Evolutionary conservation across 2,113 vertebrate genomes (phyloP).

Genomic region (Oncorhynchus clarkii): DNA sequence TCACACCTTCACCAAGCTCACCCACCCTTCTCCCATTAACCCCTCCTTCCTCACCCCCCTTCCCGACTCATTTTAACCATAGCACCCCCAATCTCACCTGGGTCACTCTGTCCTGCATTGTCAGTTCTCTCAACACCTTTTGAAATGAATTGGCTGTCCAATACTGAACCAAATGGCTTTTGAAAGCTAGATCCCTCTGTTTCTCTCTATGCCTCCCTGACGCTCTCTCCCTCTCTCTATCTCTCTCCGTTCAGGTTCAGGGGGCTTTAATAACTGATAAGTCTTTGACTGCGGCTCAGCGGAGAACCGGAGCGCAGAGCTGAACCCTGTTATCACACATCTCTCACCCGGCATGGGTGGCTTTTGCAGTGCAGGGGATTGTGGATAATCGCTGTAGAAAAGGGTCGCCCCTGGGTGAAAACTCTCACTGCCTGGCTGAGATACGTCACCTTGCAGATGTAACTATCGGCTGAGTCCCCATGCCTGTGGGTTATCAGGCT

Average conservation of each 20-base stretch:
- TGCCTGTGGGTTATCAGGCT: neutral
- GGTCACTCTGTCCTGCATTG: slow-evolving; percentile 45
- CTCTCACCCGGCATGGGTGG: slow-evolving; percentile 37
- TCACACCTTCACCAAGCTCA: slow-evolving; percentile 8
- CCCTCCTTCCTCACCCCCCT: too few species aligned
- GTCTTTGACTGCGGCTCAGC: slow-evolving; percentile 52
- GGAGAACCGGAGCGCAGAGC: slow-evolving; percentile 39
- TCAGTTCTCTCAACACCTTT: slow-evolving; percentile 61
- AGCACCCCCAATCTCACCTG: slow-evolving; percentile 22
- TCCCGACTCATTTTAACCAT: too few species aligned
- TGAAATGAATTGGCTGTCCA: slow-evolving; percentile 51
- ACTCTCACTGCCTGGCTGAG: slow-evolving; percentile 26
- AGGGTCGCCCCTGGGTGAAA: slow-evolving; percentile 17
- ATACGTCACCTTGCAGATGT: slow-evolving; percentile 10
- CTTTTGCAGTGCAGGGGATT: slow-evolving; percentile 18
- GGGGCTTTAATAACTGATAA: slow-evolving; percentile 60
- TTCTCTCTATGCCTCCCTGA: too few species aligned
- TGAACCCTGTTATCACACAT: slow-evolving; percentile 31
- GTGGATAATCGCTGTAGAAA: slow-evolving; percentile 25
- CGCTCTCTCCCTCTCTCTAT: neutral
- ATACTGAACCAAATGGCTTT: slow-evolving; percentile 54
- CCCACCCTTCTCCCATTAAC: neutral
- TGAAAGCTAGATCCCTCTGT: too few species aligned
- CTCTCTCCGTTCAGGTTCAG: slow-evolving; percentile 33
- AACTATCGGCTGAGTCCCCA: slow-evolving; percentile 13